A percentile compares a stretch with the other conserved stretches of the same genome.
Evolutionary conservation across 2,888 invertebrate species (phyloP).

Genomic region (Strigamia transsilvanica): DNA sequence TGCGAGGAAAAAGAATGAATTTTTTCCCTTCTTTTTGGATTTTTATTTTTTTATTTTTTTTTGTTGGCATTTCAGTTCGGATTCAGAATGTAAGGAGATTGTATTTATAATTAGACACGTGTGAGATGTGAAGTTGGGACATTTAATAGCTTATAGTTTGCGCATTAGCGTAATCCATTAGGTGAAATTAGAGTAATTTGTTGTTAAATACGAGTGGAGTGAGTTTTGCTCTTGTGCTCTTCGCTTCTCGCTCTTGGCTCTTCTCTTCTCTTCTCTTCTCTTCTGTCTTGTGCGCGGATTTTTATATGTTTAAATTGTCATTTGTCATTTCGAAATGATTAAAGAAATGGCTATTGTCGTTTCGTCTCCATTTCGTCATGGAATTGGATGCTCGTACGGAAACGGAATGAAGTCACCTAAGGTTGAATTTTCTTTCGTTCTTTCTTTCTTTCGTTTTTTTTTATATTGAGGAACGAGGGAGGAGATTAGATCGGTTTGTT

Average conservation of each 20-base stretch:
- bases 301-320: neutral
- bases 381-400: conserved; percentile 32
- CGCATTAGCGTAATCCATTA: conserved; percentile 36
- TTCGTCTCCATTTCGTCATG: neutral
- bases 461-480: conserved; percentile 5
- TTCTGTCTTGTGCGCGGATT: no score
- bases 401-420: conserved; percentile 15
- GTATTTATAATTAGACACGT: conserved; percentile 17
- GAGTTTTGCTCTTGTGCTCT: neutral
- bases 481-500: conserved; percentile 31
- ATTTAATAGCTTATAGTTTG: conserved; percentile 34
- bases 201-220: neutral
- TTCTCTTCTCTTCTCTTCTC: neutral
- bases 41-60: neutral
- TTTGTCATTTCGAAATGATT: conserved; percentile 10
- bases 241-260: no score
- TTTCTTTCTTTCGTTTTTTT: neutral
- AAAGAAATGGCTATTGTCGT: conserved; percentile 22
- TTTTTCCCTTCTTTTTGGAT: neutral
- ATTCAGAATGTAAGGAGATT: neutral
- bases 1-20: conserved; percentile 29
- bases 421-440: neutral
- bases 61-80: no score
- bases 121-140: neutral
- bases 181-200: conserved; percentile 29